Evolutionary conservation across 2,797 vertebrate genomes (phyloP).

Genomic region (Xiphophorus birchmanni): DNA sequence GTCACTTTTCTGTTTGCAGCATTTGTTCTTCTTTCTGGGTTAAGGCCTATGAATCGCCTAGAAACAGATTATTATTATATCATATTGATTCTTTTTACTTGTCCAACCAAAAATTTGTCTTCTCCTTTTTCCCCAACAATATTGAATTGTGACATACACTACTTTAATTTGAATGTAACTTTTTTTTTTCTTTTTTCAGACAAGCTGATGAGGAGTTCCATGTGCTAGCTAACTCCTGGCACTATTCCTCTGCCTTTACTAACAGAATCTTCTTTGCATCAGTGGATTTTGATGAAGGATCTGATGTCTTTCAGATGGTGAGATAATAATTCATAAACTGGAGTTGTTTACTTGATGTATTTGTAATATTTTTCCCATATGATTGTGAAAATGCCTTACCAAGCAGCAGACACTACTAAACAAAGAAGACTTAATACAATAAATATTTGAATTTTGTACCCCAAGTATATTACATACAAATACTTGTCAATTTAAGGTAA

Average conservation of each 20-base stretch:
- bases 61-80: background rate
- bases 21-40: too few relatives aligned
- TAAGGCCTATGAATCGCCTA: too few relatives aligned
- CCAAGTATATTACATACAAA: too few relatives aligned
- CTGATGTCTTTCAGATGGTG: conserved; percentile 98
- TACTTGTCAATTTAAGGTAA: too few relatives aligned
- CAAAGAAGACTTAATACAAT: too few relatives aligned
- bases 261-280: conserved; percentile 95
- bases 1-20: too few relatives aligned
- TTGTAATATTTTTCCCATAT: background rate
- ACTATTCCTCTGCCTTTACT: conserved; percentile 95
- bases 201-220: conserved; percentile 98
- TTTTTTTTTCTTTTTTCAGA: conserved; percentile 70
- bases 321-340: conserved; percentile 32
- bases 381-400: background rate
- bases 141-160: background rate
- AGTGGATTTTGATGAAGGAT: conserved; percentile 98
- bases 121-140: background rate
- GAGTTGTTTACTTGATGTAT: background rate
- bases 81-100: background rate
- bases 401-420: background rate
- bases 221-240: conserved; percentile 97
- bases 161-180: background rate
- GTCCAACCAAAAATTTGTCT: background rate
- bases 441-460: too few relatives aligned